Evolutionary conservation across 2,113 vertebrate species (phyloP).

Genomic region (Oxyura jamaicensis): DNA sequence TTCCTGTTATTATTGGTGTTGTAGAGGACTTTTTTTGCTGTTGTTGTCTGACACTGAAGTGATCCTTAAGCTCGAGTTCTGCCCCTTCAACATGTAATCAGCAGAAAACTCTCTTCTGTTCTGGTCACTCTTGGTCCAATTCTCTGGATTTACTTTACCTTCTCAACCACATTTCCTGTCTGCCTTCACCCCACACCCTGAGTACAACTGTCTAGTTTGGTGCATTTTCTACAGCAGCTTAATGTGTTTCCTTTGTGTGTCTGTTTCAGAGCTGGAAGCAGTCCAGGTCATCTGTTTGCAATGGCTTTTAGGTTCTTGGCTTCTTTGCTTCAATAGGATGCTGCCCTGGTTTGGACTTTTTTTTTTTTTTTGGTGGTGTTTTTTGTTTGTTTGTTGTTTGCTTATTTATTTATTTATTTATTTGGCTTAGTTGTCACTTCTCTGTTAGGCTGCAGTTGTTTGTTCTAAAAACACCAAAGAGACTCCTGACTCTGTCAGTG

Average conservation of each 20-base stretch:
- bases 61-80: not conserved
- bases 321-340: not conserved
- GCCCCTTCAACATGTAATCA: not conserved
- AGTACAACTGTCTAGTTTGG: fast-evolving
- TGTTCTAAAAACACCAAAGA: not conserved
- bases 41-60: not conserved
- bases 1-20: not conserved
- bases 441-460: not conserved
- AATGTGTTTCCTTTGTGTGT: not conserved
- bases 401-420: not conserved
- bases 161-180: not conserved
- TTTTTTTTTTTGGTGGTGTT: too few relatives aligned
- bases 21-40: not conserved
- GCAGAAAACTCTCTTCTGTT: not conserved
- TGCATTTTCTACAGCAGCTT: not conserved
- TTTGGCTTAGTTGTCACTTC: not conserved
- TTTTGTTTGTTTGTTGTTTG: too few relatives aligned
- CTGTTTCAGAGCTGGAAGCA: not conserved
- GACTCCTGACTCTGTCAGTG: not conserved
- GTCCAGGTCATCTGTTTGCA: not conserved
- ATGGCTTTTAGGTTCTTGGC: not conserved
- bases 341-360: not conserved
- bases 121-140: fast-evolving
- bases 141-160: not conserved
- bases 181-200: too few relatives aligned